These are phyloP conservation scores for Cantharis lateralis DNA, from an alignment of 2,888 invertebrate species.

Conservation along the genomic window DNA sequence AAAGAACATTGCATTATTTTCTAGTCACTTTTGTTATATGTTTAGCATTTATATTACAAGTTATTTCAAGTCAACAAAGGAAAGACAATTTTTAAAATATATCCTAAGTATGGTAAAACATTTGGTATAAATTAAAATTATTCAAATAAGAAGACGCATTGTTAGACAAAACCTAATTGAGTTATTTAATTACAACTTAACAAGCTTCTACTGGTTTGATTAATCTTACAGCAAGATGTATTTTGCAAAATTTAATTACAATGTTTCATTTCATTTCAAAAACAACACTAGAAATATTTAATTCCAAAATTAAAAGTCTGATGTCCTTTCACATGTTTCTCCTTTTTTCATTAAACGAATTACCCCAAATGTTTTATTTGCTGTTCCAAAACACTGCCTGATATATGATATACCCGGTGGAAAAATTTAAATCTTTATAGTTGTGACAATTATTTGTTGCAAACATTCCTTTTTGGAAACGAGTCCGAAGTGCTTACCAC, in stretches of 20 bases:
- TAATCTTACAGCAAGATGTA: neutral
- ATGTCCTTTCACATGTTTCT: neutral
- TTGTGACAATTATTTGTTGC: too few species aligned
- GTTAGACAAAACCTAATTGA: slow-evolving; percentile 3
- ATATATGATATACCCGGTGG: neutral
- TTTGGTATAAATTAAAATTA: slow-evolving; percentile 1
- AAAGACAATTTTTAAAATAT: neutral
- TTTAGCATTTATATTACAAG: slow-evolving; percentile 23
- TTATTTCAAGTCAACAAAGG: slow-evolving; percentile 6
- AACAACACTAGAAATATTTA: neutral
- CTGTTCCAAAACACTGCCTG: neutral
- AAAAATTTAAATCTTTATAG: too few species aligned
- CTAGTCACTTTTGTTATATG: slow-evolving; percentile 11
- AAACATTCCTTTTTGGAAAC: too few species aligned
- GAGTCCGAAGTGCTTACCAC: too few species aligned
- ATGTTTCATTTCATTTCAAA: neutral
- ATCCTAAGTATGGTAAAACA: neutral
- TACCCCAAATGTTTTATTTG: neutral
- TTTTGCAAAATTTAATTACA: neutral
- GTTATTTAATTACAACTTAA: slow-evolving; percentile 1
- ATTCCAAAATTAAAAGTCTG: neutral
- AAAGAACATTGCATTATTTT: slow-evolving; percentile 6
- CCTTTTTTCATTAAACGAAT: neutral
- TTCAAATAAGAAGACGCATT: neutral
- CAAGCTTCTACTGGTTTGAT: neutral